These are phyloP conservation scores for Podotricha telesiphe DNA, from an alignment of 2,888 invertebrate genomes.

Conservation along the genomic window DNA sequence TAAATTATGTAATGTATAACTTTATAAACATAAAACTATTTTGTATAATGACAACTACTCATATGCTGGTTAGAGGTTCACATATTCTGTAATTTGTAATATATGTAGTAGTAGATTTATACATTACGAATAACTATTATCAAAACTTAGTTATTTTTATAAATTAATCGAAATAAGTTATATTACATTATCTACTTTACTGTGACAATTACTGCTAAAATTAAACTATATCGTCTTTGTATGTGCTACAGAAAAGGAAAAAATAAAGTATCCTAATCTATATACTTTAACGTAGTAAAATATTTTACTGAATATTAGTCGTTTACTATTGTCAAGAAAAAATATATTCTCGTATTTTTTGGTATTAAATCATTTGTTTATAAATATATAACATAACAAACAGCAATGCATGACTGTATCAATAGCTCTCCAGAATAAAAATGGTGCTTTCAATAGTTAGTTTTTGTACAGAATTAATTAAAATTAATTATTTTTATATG, in stretches of 20 bases:
- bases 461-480: slow-evolving; percentile 82
- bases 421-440: slow-evolving; percentile 66
- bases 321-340: slow-evolving; percentile 6
- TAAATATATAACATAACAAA: slow-evolving; percentile 45
- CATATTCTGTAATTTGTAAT: slow-evolving; percentile 75
- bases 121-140: slow-evolving; percentile 20
- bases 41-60: slow-evolving; percentile 48
- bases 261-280: slow-evolving; percentile 7
- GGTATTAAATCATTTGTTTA: slow-evolving; percentile 1
- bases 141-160: slow-evolving; percentile 17
- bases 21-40: slow-evolving; percentile 39
- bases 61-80: slow-evolving; percentile 82
- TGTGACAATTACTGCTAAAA: slow-evolving; percentile 9
- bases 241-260: slow-evolving; percentile 2
- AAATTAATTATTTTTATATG: slow-evolving; percentile 75
- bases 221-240: slow-evolving; percentile 7
- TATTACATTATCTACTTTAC: neutral
- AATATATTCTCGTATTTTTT: neutral
- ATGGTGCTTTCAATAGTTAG: slow-evolving; percentile 83
- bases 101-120: slow-evolving; percentile 38
- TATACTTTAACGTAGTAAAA: slow-evolving; percentile 5
- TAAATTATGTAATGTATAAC: slow-evolving; percentile 47
- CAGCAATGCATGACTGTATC: slow-evolving; percentile 58
- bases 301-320: slow-evolving; percentile 13
- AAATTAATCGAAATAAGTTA: slow-evolving; percentile 16